These are phyloP conservation scores for Aspidoscelis tigris DNA, from an alignment of 2,113 vertebrate species.

Conservation along the genomic window DNA sequence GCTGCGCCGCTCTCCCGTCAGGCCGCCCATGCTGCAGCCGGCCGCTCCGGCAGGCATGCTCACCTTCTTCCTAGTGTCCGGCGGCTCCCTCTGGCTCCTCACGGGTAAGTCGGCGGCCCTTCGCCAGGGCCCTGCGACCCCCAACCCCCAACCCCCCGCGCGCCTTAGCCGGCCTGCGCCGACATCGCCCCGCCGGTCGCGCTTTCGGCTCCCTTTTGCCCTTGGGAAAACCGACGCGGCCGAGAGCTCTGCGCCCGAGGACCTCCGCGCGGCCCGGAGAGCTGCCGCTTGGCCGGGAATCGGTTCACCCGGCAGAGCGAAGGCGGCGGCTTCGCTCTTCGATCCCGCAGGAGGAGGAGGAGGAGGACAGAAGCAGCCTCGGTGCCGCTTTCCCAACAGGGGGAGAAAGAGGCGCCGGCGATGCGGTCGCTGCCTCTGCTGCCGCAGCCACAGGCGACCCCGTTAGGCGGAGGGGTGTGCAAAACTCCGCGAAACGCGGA, in stretches of 20 bases:
- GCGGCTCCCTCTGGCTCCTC: constrained; percentile 77
- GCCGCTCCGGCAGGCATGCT: constrained; percentile 72
- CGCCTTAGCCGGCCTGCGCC: neutral
- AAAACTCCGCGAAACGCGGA: neutral
- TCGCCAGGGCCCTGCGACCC: neutral
- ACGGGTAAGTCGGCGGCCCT: constrained; percentile 70
- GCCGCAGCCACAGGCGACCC: accelerated
- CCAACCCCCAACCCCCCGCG: neutral
- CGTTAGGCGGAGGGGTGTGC: neutral
- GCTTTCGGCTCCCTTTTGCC: no score
- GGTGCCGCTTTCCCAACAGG: no score
- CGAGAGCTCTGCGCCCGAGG: neutral
- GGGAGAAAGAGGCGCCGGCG: accelerated
- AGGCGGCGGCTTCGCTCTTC: no score
- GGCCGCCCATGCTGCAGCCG: constrained; percentile 58
- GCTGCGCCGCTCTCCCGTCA: constrained; percentile 26
- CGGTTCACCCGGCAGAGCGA: no score
- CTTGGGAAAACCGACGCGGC: neutral
- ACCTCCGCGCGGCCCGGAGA: neutral
- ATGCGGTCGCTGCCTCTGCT: neutral
- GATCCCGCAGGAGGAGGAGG: no score
- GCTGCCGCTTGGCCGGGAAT: no score
- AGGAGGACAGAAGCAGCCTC: no score
- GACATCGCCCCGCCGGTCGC: neutral
- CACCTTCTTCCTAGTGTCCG: constrained; percentile 76